phyloP scores from a whole-genome alignment of 2,888 invertebrate genomes.

The Leptura quadrifasciata region DNA sequence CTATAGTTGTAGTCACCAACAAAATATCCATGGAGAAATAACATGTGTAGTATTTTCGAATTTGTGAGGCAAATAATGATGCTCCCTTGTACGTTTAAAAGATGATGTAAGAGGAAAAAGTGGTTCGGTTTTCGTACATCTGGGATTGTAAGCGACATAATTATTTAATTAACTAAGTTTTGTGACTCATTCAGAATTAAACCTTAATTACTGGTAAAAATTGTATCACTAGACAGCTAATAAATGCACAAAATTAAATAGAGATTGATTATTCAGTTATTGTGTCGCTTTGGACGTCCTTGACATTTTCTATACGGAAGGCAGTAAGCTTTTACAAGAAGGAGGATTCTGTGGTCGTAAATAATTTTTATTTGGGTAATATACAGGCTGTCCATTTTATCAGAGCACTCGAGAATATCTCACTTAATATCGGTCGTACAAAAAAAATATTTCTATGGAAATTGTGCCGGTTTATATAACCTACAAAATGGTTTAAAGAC shows the following conservation, averaged over 20 bases:
- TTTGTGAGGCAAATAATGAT: conserved; percentile 1
- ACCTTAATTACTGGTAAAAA: conserved; percentile 24
- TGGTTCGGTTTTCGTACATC: conserved; percentile 20
- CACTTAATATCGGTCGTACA: no score
- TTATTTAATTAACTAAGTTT: conserved; percentile 21
- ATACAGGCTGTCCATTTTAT: no score
- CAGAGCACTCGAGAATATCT: no score
- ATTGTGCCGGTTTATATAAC: no score
- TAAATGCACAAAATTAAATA: conserved; percentile 16
- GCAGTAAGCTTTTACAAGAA: neutral
- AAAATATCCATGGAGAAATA: neutral
- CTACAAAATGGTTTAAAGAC: no score
- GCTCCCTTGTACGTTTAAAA: neutral
- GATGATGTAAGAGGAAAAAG: conserved; percentile 29
- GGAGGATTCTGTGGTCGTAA: neutral
- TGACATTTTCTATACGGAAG: neutral
- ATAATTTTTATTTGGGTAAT: neutral
- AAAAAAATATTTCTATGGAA: no score
- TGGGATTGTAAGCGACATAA: conserved; percentile 14
- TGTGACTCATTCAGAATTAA: conserved; percentile 26
- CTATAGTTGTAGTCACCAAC: no score
- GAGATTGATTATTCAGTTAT: conserved; percentile 5
- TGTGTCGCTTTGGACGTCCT: neutral
- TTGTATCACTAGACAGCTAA: conserved; percentile 12
- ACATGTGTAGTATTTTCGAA: neutral